Conservation (phyloP, 2,888 invertebrate species). For the Coelogynopora nodosa region DNA sequence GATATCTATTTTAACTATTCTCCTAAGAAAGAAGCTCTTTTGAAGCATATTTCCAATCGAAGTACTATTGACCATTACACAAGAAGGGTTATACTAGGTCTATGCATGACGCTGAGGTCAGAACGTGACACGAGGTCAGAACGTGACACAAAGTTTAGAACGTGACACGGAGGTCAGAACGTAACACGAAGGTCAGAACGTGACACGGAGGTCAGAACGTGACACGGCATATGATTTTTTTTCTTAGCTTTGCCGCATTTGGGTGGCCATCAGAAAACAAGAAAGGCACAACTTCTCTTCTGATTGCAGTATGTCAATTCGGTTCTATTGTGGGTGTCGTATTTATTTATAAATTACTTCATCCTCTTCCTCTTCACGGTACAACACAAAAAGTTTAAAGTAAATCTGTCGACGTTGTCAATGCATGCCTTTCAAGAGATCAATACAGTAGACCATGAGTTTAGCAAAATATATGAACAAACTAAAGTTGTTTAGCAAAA, state of each 20-base stretch:
- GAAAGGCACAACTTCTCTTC: constrained; percentile 20
- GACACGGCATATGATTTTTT: background rate
- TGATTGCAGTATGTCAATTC: constrained; percentile 10
- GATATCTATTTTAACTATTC: background rate
- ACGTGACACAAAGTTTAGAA: no score
- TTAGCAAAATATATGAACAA: background rate
- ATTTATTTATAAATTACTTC: background rate
- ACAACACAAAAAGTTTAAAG: background rate
- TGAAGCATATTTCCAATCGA: background rate
- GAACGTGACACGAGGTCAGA: background rate
- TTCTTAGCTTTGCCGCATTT: background rate
- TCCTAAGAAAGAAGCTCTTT: background rate
- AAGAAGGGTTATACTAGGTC: background rate
- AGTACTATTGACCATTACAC: background rate
- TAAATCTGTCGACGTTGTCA: background rate
- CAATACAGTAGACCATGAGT: background rate
- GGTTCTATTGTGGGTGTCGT: constrained; percentile 14
- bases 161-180: no score
- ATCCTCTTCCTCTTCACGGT: constrained; percentile 27
- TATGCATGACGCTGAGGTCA: background rate
- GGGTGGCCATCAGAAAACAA: constrained; percentile 23
- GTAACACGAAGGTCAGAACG: background rate
- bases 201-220: background rate
- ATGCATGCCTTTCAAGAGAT: background rate
- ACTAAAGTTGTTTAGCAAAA: background rate